A percentile compares a stretch with the other conserved stretches of the same genome.
Conservation (phyloP, 1,140 invertebrate species). For the Drosophila lowei region DNA sequence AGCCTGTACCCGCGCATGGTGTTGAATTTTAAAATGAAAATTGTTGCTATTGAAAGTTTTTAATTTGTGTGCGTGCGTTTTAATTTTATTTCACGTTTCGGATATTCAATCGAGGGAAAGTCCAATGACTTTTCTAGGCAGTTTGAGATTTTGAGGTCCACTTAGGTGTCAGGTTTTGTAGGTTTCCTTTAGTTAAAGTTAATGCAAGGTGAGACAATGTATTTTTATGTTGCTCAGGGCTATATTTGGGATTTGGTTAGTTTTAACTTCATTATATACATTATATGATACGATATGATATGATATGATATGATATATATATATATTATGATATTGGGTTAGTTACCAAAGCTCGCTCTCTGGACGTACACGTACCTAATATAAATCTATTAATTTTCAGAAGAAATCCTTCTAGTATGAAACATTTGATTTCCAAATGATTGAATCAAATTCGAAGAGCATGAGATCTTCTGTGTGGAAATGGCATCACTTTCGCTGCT, state of each 20-base stretch:
- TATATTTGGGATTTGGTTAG: no score
- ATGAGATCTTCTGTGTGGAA: conserved; percentile 19
- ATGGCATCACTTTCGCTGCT: conserved; percentile 18
- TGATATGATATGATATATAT: no score
- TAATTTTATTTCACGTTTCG: conserved; percentile 66
- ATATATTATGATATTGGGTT: no score
- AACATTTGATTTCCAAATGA: conserved; percentile 25
- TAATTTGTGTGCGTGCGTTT: conserved; percentile 71
- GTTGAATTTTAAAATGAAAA: conserved; percentile 81
- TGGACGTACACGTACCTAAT: no score
- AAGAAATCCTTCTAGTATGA: neutral
- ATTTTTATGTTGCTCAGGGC: no score
- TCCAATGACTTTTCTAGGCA: neutral
- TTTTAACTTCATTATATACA: no score
- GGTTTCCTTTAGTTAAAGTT: no score
- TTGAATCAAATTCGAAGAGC: conserved; percentile 19
- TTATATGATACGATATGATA: no score
- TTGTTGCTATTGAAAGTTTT: conserved; percentile 81
- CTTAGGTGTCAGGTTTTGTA: no score
- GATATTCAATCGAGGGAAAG: conserved; percentile 20
- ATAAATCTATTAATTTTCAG: no score
- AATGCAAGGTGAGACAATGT: no score
- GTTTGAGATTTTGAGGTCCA: conserved; percentile 3
- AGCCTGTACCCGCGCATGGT: conserved; percentile 57
- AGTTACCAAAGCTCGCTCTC: no score